phyloP scores from a whole-genome alignment of 2,888 invertebrate genomes.

The Lordiphosa fenestrarum region DNA sequence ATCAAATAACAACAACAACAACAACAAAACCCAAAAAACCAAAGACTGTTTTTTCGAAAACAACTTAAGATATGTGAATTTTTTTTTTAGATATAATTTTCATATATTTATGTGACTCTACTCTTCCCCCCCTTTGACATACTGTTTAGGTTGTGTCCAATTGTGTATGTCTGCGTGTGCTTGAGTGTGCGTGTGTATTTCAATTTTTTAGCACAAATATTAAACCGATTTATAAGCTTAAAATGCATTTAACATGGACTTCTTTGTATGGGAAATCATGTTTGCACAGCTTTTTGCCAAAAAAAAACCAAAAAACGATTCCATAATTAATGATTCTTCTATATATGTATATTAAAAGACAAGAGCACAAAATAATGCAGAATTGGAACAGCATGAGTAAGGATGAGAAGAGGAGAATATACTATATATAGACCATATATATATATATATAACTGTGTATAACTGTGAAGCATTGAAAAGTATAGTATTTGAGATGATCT shows the following conservation, averaged over 20 bases:
- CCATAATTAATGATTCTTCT: too few relatives aligned
- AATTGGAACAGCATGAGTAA: too few relatives aligned
- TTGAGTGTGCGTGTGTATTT: neutral
- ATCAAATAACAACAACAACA: constrained; percentile 18
- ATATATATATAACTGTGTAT: constrained; percentile 50
- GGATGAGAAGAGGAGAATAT: too few relatives aligned
- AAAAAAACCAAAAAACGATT: too few relatives aligned
- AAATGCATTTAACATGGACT: constrained; percentile 54
- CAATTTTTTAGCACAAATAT: constrained; percentile 53
- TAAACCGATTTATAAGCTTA: constrained; percentile 38
- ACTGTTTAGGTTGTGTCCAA: constrained; percentile 14
- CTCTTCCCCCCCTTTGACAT: neutral
- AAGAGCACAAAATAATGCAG: too few relatives aligned
- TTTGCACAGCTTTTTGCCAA: constrained; percentile 32
- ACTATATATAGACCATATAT: constrained; percentile 33
- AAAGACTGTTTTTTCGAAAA: constrained; percentile 67
- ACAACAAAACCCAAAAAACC: constrained; percentile 13
- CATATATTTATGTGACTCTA: too few relatives aligned
- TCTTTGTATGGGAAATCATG: neutral
- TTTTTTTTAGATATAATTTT: neutral
- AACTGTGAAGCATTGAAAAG: constrained; percentile 64
- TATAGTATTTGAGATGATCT: constrained; percentile 69
- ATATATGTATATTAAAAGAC: too few relatives aligned
- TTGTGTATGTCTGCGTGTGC: constrained; percentile 22
- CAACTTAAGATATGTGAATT: neutral